Percentiles rank a stretch among this genome's conserved stretches.
Conservation (phyloP, 2,797 vertebrate genomes). For the Threskiornis aethiopicus region DNA sequence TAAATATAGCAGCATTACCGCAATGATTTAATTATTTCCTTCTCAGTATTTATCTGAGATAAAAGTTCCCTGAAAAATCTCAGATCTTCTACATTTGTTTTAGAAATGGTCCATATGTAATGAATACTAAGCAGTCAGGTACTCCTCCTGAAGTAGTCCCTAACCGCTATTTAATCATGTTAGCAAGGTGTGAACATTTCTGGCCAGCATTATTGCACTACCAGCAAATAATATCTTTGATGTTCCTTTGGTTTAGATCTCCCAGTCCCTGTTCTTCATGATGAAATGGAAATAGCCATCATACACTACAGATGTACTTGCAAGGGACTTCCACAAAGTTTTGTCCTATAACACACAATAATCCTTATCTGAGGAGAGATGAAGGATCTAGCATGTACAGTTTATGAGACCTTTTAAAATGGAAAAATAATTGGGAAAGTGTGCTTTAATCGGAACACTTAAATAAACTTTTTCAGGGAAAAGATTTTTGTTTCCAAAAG, state of each 20-base stretch:
- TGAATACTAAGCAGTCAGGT: not conserved
- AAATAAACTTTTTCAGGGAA: not conserved
- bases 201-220: not conserved
- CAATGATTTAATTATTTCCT: not conserved
- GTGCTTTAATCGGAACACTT: not conserved
- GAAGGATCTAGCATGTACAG: not conserved
- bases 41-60: not conserved
- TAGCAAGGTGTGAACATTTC: not conserved
- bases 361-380: not conserved
- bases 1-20: not conserved
- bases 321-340: not conserved
- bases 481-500: not conserved
- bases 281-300: not conserved
- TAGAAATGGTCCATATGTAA: not conserved
- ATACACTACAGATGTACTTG: not conserved
- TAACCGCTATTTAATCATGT: not conserved
- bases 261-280: not conserved
- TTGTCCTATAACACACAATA: not conserved
- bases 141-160: not conserved
- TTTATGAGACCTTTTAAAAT: not conserved
- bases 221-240: not conserved
- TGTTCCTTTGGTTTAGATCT: not conserved
- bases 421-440: not conserved
- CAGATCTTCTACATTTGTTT: not conserved
- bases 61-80: not conserved